Percentiles rank a stretch among this genome's conserved stretches.
These are phyloP conservation scores for Syngnathus typhle DNA, from an alignment of 2,113 vertebrate species.

Conservation along the genomic window DNA sequence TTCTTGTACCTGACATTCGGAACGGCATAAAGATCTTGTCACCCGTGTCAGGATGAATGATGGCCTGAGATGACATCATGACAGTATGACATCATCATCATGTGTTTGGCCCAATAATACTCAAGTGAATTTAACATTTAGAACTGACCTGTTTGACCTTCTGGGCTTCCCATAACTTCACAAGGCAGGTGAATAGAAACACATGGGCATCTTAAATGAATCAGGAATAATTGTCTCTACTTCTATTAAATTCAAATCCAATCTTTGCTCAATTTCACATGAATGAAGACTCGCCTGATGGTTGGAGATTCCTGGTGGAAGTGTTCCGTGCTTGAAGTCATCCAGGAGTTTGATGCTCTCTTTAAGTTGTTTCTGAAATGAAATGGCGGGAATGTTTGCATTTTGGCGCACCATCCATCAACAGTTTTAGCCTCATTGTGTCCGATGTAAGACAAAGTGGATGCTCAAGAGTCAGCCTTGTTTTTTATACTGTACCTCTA, in stretches of 20 bases:
- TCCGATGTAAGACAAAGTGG: not conserved
- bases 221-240: not conserved
- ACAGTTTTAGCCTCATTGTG: not conserved
- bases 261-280: not conserved
- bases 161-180: conserved; percentile 91
- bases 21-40: conserved; percentile 99
- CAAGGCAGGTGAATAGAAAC: not conserved
- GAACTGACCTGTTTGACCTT: conserved; percentile 92
- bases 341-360: conserved; percentile 87
- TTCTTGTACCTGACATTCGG: conserved; percentile 90
- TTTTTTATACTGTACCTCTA: too few species aligned
- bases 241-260: not conserved
- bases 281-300: conserved; percentile 71
- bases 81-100: conserved; percentile 59
- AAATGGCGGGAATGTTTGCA: not conserved
- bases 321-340: conserved; percentile 82
- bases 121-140: not conserved
- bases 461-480: not conserved
- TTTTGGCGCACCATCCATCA: not conserved
- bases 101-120: conserved; percentile 3
- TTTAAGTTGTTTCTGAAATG: conserved; percentile 75
- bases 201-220: not conserved
- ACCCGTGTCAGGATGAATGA: conserved; percentile 95
- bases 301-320: conserved; percentile 82
- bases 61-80: conserved; percentile 77